Percentiles rank a stretch among this genome's conserved stretches.
Conservation (phyloP, 2,113 vertebrate species). For the Poecilia latipinna region DNA sequence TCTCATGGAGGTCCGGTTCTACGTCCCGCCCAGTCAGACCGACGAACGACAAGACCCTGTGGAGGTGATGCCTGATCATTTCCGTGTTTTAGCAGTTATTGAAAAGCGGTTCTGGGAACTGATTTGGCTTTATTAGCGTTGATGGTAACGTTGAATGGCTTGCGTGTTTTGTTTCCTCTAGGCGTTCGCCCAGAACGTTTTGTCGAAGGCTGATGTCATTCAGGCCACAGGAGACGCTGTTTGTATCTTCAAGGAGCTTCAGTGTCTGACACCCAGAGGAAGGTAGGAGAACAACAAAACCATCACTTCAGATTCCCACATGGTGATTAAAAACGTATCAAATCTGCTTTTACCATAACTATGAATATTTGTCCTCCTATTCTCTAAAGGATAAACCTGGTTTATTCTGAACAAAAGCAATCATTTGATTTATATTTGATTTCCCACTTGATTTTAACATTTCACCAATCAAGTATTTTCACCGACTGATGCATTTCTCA, state of each 20-base stretch:
- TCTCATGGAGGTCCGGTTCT: conserved; percentile 98
- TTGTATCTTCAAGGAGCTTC: conserved; percentile 97
- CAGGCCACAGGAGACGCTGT: conserved; percentile 97
- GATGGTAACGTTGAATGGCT: background rate
- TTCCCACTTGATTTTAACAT: no score
- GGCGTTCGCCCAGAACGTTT: conserved; percentile 94
- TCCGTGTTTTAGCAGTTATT: background rate
- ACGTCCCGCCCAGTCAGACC: conserved; percentile 89
- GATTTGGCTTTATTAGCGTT: background rate
- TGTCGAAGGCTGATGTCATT: conserved; percentile 96
- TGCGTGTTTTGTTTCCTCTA: conserved; percentile 42
- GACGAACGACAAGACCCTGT: conserved; percentile 93
- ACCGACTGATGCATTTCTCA: background rate
- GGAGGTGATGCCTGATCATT: conserved; percentile 80
- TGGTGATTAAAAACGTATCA: background rate
- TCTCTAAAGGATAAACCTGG: background rate
- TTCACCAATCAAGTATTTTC: no score
- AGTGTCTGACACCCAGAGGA: conserved; percentile 95
- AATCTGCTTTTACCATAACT: background rate
- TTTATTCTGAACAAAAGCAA: no score
- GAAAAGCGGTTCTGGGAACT: background rate
- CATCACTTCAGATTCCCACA: no score
- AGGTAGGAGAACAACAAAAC: conserved; percentile 73
- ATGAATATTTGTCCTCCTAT: background rate
- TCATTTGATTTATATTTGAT: no score